Conservation (phyloP, 1,140 invertebrate genomes). For the Eubasilissa regina region DNA sequence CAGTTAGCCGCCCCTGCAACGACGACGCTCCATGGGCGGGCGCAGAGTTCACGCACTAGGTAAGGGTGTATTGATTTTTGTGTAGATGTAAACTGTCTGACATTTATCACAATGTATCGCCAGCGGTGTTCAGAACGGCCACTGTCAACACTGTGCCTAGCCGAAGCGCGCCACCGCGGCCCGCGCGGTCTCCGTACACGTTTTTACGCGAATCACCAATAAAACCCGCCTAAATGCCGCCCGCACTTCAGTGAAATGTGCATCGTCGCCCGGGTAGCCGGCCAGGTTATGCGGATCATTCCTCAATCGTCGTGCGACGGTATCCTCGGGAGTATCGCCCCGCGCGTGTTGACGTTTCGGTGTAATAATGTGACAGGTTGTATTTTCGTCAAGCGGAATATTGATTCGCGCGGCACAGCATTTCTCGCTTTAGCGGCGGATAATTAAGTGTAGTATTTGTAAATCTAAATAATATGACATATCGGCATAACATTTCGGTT, state of each 20-base stretch:
- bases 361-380: constrained; percentile 24
- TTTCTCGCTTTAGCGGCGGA: too few species aligned
- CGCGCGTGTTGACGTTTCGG: constrained; percentile 2
- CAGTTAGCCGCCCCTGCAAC: not conserved
- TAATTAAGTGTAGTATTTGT: too few species aligned
- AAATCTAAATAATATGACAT: too few species aligned
- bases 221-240: constrained; percentile 11
- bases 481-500: too few species aligned
- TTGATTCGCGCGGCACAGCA: too few species aligned
- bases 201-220: not conserved
- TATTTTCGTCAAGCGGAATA: constrained; percentile 2
- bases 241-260: not conserved
- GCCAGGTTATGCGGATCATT: not conserved
- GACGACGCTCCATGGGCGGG: not conserved
- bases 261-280: not conserved
- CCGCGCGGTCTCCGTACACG: not conserved
- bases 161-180: not conserved
- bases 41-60: constrained; percentile 3
- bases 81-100: constrained; percentile 39
- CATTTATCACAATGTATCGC: constrained; percentile 39
- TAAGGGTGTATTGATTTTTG: constrained; percentile 43
- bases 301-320: not conserved
- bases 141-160: constrained; percentile 2
- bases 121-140: not conserved
- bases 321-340: not conserved